These are phyloP conservation scores for Drosophila aff. DNA, from an alignment of 1,140 invertebrate genomes.

Conservation along the genomic window DNA sequence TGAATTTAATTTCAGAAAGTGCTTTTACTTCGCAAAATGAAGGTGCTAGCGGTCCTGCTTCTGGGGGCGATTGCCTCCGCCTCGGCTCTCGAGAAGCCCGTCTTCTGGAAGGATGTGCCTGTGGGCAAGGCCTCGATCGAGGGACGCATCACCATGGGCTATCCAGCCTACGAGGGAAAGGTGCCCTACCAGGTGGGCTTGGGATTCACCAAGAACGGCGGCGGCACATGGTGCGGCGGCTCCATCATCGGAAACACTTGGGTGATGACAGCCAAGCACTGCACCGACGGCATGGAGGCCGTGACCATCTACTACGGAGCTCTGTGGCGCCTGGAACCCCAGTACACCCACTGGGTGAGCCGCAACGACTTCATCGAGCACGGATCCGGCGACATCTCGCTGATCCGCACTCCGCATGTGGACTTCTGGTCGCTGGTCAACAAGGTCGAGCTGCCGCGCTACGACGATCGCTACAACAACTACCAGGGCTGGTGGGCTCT, in stretches of 20 bases:
- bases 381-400: conserved; percentile 35
- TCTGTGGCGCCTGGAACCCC: conserved; percentile 30
- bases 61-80: conserved; percentile 21
- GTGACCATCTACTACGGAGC: conserved; percentile 38
- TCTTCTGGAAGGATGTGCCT: conserved; percentile 46
- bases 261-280: conserved; percentile 84
- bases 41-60: conserved; percentile 21
- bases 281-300: conserved; percentile 39
- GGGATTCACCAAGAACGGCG: conserved; percentile 84
- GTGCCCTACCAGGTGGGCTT: conserved; percentile 85
- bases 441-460: conserved; percentile 49
- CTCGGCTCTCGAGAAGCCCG: conserved; percentile 19
- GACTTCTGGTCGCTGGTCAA: conserved; percentile 47
- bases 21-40: conserved; percentile 20
- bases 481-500: conserved; percentile 47
- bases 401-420: conserved; percentile 44
- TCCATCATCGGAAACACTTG: conserved; percentile 87
- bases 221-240: conserved; percentile 86
- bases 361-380: conserved; percentile 31
- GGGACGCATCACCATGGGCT: conserved; percentile 62
- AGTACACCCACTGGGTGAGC: conserved; percentile 32
- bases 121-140: conserved; percentile 22
- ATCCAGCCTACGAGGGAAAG: conserved; percentile 76
- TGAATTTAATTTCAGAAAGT: conserved; percentile 5
- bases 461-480: conserved; percentile 36